Conservation (phyloP, 2,888 invertebrate genomes). For the Trachelus iudaicus region DNA sequence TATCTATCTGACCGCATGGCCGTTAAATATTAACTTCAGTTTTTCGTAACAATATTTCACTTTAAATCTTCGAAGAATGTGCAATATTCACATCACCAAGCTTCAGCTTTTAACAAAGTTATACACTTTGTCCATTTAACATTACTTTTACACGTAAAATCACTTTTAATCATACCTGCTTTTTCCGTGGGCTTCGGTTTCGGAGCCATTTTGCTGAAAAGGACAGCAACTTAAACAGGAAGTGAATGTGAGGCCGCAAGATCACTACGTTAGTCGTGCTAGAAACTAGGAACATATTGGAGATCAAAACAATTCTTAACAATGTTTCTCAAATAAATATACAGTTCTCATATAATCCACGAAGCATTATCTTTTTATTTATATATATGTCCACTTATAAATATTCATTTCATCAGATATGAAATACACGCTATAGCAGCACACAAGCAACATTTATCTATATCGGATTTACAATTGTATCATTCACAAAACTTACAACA, state of each 20-base stretch:
- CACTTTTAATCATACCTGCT: conserved; percentile 73
- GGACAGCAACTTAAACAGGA: conserved; percentile 34
- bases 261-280: not conserved
- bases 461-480: not conserved
- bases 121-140: not conserved
- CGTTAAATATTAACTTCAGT: not conserved
- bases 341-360: not conserved
- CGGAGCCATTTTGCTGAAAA: conserved; percentile 82
- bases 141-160: conserved; percentile 3
- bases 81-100: not conserved
- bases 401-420: not conserved
- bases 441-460: not conserved
- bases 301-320: not conserved
- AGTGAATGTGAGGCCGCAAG: not conserved
- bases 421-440: not conserved
- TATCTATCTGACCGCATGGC: conserved; percentile 45
- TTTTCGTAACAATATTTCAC: not conserved
- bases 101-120: not conserved
- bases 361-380: not conserved
- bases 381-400: not conserved
- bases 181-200: conserved; percentile 85
- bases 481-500: not conserved
- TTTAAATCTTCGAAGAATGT: not conserved
- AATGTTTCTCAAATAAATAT: not conserved
- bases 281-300: not conserved